Percentiles rank a stretch among this genome's conserved stretches.
These are phyloP conservation scores for Vireo altiloquus DNA, from an alignment of 2,113 vertebrate species.

Conservation along the genomic window DNA sequence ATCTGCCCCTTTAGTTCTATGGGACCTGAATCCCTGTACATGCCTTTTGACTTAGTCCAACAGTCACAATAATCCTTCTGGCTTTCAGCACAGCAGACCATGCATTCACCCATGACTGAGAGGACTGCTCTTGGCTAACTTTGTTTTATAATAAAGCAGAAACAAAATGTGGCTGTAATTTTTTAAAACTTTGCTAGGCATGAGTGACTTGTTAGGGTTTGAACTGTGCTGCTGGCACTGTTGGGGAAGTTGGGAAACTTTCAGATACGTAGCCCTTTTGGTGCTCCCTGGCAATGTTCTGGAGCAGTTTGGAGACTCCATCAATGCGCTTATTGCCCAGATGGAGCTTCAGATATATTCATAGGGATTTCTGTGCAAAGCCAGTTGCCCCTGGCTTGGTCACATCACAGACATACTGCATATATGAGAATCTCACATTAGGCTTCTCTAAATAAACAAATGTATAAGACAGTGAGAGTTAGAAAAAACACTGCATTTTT, in stretches of 20 bases:
- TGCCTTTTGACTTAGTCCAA: neutral
- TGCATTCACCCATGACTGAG: neutral
- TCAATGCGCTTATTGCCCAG: neutral
- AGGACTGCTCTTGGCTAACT: neutral
- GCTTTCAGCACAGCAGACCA: neutral
- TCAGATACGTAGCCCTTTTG: neutral
- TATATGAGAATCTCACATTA: neutral
- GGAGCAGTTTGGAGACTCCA: neutral
- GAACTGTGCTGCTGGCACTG: neutral
- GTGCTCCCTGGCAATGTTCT: neutral
- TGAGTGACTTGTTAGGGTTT: neutral
- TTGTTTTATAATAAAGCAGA: neutral
- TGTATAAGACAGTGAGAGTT: neutral
- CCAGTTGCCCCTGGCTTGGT: neutral
- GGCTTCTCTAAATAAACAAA: neutral
- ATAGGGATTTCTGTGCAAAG: neutral
- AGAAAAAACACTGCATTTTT: neutral
- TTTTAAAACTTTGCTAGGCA: neutral
- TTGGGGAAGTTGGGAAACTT: neutral
- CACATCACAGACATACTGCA: neutral
- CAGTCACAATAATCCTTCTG: neutral
- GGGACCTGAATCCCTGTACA: fast-evolving
- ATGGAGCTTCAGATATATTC: neutral
- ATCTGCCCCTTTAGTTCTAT: neutral
- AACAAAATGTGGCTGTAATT: neutral